Percentiles rank a stretch among this genome's conserved stretches.
These are phyloP conservation scores for Marcusenius ussheri DNA, from an alignment of 2,113 vertebrate genomes.

Conservation along the genomic window DNA sequence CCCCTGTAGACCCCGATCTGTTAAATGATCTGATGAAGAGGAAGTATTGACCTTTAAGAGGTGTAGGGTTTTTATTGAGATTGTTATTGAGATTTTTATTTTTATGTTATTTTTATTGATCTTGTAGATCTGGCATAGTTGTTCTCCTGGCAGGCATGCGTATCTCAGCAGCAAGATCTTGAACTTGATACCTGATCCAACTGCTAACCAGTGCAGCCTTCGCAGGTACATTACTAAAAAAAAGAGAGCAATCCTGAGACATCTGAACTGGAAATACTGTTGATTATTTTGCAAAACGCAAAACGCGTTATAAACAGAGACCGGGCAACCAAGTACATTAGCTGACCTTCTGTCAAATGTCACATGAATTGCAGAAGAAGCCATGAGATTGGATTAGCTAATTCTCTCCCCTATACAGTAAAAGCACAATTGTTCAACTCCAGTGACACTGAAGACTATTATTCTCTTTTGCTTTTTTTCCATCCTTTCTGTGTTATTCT, in stretches of 20 bases:
- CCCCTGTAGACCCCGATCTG: not conserved
- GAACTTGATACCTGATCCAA: not conserved
- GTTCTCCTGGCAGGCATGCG: not conserved
- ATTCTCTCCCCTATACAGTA: not conserved
- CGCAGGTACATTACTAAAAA: not conserved
- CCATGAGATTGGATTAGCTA: not conserved
- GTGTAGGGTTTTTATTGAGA: not conserved
- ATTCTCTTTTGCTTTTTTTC: not conserved
- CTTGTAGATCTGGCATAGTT: not conserved
- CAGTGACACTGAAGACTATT: not conserved
- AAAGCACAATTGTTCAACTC: conserved; percentile 2
- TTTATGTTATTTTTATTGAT: not conserved
- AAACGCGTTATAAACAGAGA: not conserved
- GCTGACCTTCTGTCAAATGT: not conserved
- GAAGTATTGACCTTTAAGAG: not conserved
- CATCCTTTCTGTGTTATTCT: not conserved
- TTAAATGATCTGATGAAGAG: not conserved
- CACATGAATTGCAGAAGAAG: not conserved
- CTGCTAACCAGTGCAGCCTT: not conserved
- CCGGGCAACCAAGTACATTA: not conserved
- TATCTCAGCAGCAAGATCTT: not conserved
- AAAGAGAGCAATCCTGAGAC: not conserved
- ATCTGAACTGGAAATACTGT: not conserved
- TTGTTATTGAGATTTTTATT: not conserved
- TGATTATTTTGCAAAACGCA: not conserved